These are phyloP conservation scores for Lepus townsendii DNA, from an alignment of 2,797 vertebrate species.

Conservation along the genomic window DNA sequence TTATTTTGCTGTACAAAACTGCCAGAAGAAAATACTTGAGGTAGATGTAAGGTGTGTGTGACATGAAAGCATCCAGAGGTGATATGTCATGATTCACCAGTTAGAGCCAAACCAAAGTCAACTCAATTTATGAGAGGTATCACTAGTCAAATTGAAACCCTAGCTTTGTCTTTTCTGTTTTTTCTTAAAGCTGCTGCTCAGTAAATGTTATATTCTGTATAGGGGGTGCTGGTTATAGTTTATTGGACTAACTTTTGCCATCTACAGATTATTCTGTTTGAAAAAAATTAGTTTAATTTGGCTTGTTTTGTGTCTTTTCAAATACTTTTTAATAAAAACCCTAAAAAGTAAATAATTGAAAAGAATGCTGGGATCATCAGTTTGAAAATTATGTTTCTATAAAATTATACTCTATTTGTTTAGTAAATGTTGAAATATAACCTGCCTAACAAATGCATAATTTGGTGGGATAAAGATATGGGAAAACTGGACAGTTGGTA, in stretches of 20 bases:
- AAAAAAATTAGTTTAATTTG: constrained; percentile 57
- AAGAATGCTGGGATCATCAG: not conserved
- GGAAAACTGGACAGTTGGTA: constrained; percentile 31
- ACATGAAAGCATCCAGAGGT: not conserved
- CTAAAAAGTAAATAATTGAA: constrained; percentile 47
- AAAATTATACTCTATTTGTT: constrained; percentile 12
- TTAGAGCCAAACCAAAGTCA: not conserved
- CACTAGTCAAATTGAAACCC: not conserved
- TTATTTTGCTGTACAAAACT: not conserved
- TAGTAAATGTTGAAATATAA: constrained; percentile 32
- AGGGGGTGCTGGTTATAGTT: not conserved
- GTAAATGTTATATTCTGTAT: not conserved
- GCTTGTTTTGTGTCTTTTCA: constrained; percentile 30
- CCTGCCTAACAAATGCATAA: not conserved
- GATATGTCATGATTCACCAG: not conserved
- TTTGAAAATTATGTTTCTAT: constrained; percentile 13
- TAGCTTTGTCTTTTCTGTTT: not conserved
- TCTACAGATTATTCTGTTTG: constrained; percentile 46
- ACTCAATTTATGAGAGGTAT: not conserved
- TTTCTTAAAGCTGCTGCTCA: not conserved
- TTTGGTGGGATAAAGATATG: constrained; percentile 26
- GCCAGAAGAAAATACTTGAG: not conserved
- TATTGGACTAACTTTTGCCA: constrained; percentile 27
- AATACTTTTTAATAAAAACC: constrained; percentile 49
- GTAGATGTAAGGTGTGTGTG: not conserved